These are phyloP conservation scores for Gasterosteus aculeatus DNA, from an alignment of 2,113 vertebrate species.

Conservation along the genomic window DNA sequence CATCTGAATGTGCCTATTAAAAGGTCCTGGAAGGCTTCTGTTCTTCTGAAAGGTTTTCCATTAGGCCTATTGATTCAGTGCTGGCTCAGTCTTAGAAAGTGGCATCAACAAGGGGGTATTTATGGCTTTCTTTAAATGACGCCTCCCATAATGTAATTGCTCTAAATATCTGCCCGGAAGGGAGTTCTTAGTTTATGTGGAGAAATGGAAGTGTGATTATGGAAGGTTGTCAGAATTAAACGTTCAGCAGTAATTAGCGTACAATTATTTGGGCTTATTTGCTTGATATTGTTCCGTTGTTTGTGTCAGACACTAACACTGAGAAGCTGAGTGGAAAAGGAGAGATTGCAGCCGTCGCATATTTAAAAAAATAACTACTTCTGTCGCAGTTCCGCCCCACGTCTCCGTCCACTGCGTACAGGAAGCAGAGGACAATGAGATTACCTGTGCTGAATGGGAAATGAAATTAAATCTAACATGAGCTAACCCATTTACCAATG, in stretches of 20 bases:
- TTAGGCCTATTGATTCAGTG: constrained; percentile 61
- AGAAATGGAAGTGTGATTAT: constrained; percentile 11
- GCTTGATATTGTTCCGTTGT: constrained; percentile 2
- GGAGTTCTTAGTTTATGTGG: constrained; percentile 9
- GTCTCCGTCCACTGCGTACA: constrained; percentile 83
- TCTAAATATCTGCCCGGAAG: constrained; percentile 64
- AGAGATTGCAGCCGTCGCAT: too few species aligned
- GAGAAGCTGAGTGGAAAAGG: background rate
- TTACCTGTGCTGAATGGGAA: constrained; percentile 86
- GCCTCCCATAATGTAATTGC: constrained; percentile 84
- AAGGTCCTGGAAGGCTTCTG: background rate
- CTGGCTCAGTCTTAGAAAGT: constrained; percentile 69
- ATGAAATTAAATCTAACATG: constrained; percentile 87
- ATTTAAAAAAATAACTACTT: constrained; percentile 12
- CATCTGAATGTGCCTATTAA: constrained; percentile 21
- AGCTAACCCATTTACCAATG: constrained; percentile 81
- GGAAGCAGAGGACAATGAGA: constrained; percentile 89
- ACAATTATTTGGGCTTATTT: background rate
- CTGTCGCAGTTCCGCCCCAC: constrained; percentile 70
- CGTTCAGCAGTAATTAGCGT: background rate
- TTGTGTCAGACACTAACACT: background rate
- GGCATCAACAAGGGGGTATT: constrained; percentile 83
- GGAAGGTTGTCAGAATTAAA: constrained; percentile 5
- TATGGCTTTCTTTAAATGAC: constrained; percentile 71
- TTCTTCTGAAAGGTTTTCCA: constrained; percentile 4